Evolutionary conservation across 2,113 vertebrate genomes (phyloP), one percentile per base, ranked within the genome.

Genomic region (Lipophrys pholis): DNA sequence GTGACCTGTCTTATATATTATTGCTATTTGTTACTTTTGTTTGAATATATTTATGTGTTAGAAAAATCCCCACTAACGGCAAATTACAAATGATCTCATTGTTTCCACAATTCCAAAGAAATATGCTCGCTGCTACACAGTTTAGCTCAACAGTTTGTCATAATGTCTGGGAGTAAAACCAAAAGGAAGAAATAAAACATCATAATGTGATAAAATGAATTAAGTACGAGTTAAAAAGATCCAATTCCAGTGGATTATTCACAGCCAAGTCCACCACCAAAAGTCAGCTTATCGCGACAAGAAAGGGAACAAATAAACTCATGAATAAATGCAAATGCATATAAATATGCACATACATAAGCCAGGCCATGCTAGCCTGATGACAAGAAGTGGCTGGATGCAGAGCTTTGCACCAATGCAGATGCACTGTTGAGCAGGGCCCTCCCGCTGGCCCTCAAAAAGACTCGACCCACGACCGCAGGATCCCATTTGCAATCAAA

Each of bases 311-410:
- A 90, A 88, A 85, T 76, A 81, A 68, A 70, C 56, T 78, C 61
- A 82, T 86, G 69, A 77, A 88, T 82, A 86, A 75, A 87, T 87
- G 73, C 56, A 85, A 76, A 77, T 11, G 8, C n/a, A 1, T 60
- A 54, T 79, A 83, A 74, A 79, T 81, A 85, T 86, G 71, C 67
- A 73, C 75, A 86, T 81, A 81, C 36, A 76, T 80, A 67, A 85
- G 38, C 46, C 59, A 49, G 46, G 45, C 62, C 76, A 66, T 52
- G 43, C 73, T 60, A 63, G 62, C 41, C 53, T 82, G 82, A 78
- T 81, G 74, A 85, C 58, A 80, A 76, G 61, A 69, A 48, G 72
- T 56, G 65, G 46, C 17, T 46, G 52, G 57, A 61, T 67, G 59
- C 56, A 81, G 15, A 83, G 69, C 67, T 53, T 66, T 69, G 45